These are phyloP conservation scores for Yoshiicerus persimilis DNA, from an alignment of 1,140 invertebrate genomes.

Conservation along the genomic window DNA sequence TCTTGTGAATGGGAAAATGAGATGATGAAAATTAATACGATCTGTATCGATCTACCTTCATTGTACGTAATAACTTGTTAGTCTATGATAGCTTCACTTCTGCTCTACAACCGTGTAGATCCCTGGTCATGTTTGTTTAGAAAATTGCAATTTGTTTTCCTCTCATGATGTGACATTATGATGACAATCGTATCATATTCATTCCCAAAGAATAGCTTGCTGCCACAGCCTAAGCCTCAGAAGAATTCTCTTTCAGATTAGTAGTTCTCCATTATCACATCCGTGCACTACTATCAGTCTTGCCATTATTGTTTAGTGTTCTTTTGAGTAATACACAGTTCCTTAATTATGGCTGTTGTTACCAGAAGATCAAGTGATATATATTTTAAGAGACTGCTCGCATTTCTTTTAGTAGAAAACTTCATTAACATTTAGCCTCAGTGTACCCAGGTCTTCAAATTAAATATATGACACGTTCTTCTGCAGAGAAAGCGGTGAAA, in stretches of 20 bases:
- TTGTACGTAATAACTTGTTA: not conserved
- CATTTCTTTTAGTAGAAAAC: not conserved
- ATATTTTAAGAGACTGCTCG: not conserved
- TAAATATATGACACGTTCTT: no score
- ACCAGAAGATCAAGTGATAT: not conserved
- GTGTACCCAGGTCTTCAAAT: not conserved
- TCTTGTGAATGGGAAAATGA: not conserved
- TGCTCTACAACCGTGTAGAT: no score
- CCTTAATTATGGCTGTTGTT: not conserved
- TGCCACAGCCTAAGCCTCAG: not conserved
- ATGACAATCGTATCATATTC: not conserved
- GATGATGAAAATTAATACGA: conserved; percentile 18
- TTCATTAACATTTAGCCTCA: not conserved
- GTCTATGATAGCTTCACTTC: no score
- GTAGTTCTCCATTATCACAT: not conserved
- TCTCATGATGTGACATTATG: not conserved
- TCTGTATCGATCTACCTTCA: not conserved
- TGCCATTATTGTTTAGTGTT: not conserved
- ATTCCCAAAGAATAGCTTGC: not conserved
- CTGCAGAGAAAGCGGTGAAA: not conserved
- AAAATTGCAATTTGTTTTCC: conserved; percentile 30
- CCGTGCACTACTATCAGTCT: not conserved
- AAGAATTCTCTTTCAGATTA: not conserved
- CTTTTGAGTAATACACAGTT: not conserved
- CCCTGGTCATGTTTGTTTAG: conserved; percentile 22